These are phyloP conservation scores for Rhinichthys klamathensis DNA, from an alignment of 2,113 vertebrate species.

Conservation along the genomic window DNA sequence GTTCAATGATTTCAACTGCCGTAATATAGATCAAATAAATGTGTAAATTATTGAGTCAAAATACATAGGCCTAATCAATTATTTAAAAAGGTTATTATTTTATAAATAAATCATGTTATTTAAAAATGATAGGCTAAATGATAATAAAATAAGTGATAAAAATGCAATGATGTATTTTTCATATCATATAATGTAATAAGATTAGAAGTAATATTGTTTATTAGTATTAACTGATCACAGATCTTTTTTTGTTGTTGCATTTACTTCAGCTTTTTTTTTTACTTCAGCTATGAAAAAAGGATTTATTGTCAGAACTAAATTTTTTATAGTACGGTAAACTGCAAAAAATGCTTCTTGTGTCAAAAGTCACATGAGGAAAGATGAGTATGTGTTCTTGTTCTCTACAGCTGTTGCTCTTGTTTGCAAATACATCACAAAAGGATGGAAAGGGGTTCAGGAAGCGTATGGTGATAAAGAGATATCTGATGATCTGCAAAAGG, in stretches of 20 bases:
- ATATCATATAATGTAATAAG: background rate
- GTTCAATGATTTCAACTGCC: background rate
- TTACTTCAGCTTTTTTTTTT: background rate
- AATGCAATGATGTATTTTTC: background rate
- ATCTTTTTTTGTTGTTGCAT: no score
- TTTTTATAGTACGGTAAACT: background rate
- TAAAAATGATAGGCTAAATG: no score
- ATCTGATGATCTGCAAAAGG: conserved; percentile 81
- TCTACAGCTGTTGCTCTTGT: conserved; percentile 86
- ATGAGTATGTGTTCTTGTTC: conserved; percentile 30
- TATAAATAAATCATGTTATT: no score
- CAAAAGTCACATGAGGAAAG: background rate
- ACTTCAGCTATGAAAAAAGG: no score
- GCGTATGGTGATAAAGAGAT: conserved; percentile 84
- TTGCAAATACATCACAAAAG: conserved; percentile 92
- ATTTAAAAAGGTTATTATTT: no score
- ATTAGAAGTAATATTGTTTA: background rate
- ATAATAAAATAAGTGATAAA: background rate
- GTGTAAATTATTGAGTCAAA: background rate
- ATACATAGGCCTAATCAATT: background rate
- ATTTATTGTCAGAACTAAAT: background rate
- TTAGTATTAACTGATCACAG: background rate
- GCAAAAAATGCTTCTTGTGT: background rate
- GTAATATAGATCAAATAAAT: background rate
- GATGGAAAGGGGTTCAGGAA: conserved; percentile 90